Conservation (phyloP, 2,888 invertebrate species). For the Hydropsyche betteni region DNA sequence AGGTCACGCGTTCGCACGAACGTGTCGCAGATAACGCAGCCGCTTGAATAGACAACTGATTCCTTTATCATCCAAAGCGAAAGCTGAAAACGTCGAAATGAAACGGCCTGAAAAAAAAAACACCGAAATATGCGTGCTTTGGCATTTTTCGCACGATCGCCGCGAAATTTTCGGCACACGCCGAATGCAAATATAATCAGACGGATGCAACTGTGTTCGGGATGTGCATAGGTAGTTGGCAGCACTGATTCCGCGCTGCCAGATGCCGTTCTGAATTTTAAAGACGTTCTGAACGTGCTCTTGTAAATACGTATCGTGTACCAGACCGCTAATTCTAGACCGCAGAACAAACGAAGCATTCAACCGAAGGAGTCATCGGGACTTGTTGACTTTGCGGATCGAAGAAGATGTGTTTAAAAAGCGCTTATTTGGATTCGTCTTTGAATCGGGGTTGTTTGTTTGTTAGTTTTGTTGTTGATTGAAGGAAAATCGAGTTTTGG, state of each 20-base stretch:
- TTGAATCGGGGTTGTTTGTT: too few relatives aligned
- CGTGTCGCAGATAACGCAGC: conserved; percentile 46
- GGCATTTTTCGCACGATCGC: conserved; percentile 6
- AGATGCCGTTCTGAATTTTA: not conserved
- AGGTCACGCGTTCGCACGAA: conserved; percentile 35
- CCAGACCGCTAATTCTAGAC: too few relatives aligned
- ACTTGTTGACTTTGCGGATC: not conserved
- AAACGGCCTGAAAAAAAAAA: not conserved
- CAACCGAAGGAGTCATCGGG: not conserved
- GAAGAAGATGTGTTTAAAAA: not conserved
- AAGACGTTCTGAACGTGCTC: not conserved
- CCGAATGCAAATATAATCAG: conserved; percentile 25
- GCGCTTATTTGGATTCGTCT: too few relatives aligned
- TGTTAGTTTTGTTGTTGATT: too few relatives aligned
- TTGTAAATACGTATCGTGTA: too few relatives aligned
- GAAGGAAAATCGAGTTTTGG: too few relatives aligned
- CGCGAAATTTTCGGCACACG: not conserved
- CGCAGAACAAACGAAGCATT: too few relatives aligned
- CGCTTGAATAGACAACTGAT: conserved; percentile 47
- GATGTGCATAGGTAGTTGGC: not conserved
- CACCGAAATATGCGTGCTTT: not conserved
- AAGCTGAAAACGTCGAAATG: not conserved
- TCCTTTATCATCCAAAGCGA: conserved; percentile 39
- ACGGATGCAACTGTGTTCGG: not conserved
- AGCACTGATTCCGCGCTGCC: not conserved